Percentiles rank a stretch among this genome's conserved stretches.
phyloP scores from a whole-genome alignment of 1,140 invertebrate species.

The Psilanteris sp. region DNA sequence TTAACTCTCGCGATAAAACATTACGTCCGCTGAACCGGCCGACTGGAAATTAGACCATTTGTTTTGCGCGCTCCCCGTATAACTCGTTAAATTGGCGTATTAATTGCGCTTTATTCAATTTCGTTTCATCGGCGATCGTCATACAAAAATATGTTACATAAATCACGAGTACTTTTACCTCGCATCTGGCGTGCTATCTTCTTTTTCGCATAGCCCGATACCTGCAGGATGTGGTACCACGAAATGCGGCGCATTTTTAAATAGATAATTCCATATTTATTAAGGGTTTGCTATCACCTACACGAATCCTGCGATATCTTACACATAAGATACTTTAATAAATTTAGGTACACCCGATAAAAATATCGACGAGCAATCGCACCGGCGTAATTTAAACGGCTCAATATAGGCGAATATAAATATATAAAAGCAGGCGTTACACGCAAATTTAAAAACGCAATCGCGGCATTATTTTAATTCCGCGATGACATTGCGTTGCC shows the following conservation, averaged over 20 bases:
- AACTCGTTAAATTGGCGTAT: too few species aligned
- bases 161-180: conserved; percentile 3
- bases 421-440: too few species aligned
- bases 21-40: too few species aligned
- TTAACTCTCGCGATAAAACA: too few species aligned
- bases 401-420: too few species aligned
- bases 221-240: not conserved
- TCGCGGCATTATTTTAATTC: too few species aligned
- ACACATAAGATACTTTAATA: conserved; percentile 22
- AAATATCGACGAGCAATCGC: conserved; percentile 3
- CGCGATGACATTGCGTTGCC: too few species aligned
- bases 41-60: too few species aligned
- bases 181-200: conserved; percentile 14
- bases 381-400: not conserved
- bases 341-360: conserved; percentile 33
- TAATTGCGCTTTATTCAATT: too few species aligned
- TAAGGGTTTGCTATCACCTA: conserved; percentile 26
- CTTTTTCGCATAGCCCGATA: conserved; percentile 8
- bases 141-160: conserved; percentile 6
- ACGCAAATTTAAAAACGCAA: too few species aligned
- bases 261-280: conserved; percentile 47
- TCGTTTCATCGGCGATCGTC: not conserved
- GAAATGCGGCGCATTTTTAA: conserved; percentile 28
- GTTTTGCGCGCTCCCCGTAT: too few species aligned
- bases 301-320: conserved; percentile 37